phyloP scores from a whole-genome alignment of 2,888 invertebrate species.

The Mystacides longicornis region DNA sequence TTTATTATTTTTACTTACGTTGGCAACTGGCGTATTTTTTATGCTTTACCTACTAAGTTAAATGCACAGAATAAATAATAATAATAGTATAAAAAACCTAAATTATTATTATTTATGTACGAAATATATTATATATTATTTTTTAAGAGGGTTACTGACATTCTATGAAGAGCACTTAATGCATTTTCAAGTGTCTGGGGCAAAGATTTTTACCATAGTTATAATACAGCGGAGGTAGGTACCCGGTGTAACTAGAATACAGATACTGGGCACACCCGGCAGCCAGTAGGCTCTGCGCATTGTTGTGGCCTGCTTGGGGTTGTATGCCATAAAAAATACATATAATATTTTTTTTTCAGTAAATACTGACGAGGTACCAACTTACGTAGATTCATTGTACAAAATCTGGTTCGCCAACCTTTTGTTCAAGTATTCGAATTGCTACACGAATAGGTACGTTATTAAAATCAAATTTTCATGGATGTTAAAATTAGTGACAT shows the following conservation, averaged over 20 bases:
- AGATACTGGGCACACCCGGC: slow-evolving; percentile 23
- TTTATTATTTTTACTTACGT: neutral
- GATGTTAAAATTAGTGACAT: no score
- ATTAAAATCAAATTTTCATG: no score
- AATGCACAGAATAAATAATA: slow-evolving; percentile 6
- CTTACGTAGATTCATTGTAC: no score
- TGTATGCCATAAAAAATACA: slow-evolving; percentile 1
- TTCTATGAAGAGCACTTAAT: slow-evolving; percentile 24
- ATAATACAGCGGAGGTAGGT: no score
- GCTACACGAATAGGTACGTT: no score
- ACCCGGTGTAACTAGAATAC: slow-evolving; percentile 13
- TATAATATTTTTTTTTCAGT: no score
- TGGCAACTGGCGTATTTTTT: slow-evolving; percentile 17
- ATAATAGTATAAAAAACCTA: slow-evolving; percentile 22
- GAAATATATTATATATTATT: no score
- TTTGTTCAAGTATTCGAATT: no score
- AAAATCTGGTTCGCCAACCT: no score
- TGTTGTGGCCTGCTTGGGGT: no score
- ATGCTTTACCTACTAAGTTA: slow-evolving; percentile 1
- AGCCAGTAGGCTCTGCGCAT: neutral
- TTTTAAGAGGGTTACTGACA: slow-evolving; percentile 25
- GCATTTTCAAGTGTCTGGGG: slow-evolving; percentile 24
- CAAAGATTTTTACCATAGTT: slow-evolving; percentile 16
- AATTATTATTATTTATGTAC: slow-evolving; percentile 22
- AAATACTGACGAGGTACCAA: no score